Percentiles rank a stretch among this genome's conserved stretches.
Evolutionary conservation across 2,888 invertebrate genomes (phyloP).

Genomic region (Dyspetes luteomarginatus): DNA sequence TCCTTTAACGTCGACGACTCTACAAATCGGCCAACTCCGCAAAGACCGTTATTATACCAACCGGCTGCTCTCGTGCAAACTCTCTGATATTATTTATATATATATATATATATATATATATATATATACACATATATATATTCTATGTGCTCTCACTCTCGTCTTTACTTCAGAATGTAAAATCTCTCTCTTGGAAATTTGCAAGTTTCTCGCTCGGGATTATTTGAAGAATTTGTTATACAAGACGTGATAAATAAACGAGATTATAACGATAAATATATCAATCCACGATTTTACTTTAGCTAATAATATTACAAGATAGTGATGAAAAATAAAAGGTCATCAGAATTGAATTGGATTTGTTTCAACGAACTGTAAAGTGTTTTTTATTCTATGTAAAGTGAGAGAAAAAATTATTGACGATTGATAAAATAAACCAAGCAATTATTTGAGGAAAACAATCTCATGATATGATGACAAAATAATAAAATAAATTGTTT

Average conservation of each 20-base stretch:
- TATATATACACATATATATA: slow-evolving; percentile 15
- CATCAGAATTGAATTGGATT: neutral
- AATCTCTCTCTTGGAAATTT: slow-evolving; percentile 8
- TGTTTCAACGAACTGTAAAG: too few relatives aligned
- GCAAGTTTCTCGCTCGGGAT: slow-evolving; percentile 21
- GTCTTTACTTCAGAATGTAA: slow-evolving; percentile 39
- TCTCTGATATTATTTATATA: slow-evolving; percentile 31
- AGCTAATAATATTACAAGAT: too few relatives aligned
- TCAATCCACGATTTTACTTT: neutral
- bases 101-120: neutral
- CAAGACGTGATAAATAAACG: slow-evolving; percentile 57
- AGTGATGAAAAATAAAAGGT: neutral
- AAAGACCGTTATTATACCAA: slow-evolving; percentile 67
- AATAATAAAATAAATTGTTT: too few relatives aligned
- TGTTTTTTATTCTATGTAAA: too few relatives aligned
- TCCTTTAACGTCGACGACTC: slow-evolving; percentile 64
- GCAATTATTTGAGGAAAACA: too few relatives aligned
- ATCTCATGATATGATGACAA: too few relatives aligned
- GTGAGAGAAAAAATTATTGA: too few relatives aligned
- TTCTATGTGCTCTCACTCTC: slow-evolving; percentile 6
- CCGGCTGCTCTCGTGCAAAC: slow-evolving; percentile 50
- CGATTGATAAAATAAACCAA: too few relatives aligned
- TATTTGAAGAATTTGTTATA: slow-evolving; percentile 59
- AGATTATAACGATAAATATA: slow-evolving; percentile 39
- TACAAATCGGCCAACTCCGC: slow-evolving; percentile 64